phyloP scores from a whole-genome alignment of 2,113 vertebrate genomes.

The Anser cygnoides region DNA sequence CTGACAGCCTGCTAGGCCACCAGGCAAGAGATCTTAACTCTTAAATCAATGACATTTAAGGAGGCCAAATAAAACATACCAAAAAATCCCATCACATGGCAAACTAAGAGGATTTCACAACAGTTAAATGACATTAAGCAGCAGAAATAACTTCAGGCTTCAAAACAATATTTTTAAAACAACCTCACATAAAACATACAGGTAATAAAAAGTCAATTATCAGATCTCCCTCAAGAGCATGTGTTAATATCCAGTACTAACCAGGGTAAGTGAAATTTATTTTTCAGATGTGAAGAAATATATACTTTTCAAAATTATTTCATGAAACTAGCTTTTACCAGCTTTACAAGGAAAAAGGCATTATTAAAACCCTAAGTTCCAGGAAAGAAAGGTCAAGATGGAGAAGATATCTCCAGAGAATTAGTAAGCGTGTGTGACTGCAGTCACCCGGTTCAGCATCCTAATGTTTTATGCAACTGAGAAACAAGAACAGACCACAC shows the following conservation, averaged over 20 bases:
- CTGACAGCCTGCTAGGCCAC: background rate
- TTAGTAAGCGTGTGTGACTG: accelerated
- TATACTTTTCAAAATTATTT: background rate
- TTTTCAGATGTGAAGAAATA: background rate
- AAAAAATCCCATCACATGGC: background rate
- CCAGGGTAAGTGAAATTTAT: background rate
- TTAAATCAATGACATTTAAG: background rate
- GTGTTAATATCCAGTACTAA: background rate
- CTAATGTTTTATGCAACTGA: background rate
- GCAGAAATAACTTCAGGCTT: background rate
- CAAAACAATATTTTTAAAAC: background rate
- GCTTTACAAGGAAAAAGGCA: background rate
- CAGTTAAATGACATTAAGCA: background rate
- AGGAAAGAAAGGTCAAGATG: background rate
- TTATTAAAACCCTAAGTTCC: background rate
- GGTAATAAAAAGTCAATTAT: background rate
- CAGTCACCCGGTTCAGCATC: background rate
- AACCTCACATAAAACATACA: accelerated
- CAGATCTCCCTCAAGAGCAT: background rate
- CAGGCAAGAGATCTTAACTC: background rate
- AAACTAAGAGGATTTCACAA: background rate
- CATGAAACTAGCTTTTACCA: background rate
- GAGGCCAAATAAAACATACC: background rate
- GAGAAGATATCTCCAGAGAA: background rate
- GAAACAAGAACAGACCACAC: background rate